Conservation (phyloP, 2,797 vertebrate genomes). For the Gymnoscopelus microlampas region DNA sequence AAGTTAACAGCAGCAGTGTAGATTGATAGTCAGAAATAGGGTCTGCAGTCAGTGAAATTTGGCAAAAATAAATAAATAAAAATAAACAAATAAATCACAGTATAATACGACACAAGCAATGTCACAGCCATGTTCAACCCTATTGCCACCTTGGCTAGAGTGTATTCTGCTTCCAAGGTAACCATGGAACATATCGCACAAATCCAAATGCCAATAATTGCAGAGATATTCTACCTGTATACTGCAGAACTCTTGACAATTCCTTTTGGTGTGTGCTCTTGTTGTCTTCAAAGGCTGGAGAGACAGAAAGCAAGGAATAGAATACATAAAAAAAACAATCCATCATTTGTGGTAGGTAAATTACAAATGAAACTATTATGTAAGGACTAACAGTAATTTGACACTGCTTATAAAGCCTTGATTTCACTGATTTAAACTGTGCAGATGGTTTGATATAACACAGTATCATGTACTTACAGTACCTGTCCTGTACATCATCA, state of each 20-base stretch:
- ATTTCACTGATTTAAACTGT: neutral
- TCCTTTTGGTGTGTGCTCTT: neutral
- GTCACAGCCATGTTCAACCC: neutral
- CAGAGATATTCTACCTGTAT: slow-evolving; percentile 8
- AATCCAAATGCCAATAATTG: neutral
- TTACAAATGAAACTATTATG: slow-evolving; percentile 1
- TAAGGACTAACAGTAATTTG: neutral
- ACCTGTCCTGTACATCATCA: neutral
- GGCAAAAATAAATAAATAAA: too few species aligned
- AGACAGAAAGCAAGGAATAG: slow-evolving; percentile 2
- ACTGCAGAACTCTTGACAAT: neutral
- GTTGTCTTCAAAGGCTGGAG: neutral
- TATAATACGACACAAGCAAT: neutral
- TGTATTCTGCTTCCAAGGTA: neutral
- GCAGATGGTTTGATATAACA: neutral
- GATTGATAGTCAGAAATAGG: too few species aligned
- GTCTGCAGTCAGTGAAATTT: too few species aligned
- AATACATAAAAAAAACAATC: neutral
- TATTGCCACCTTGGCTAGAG: neutral
- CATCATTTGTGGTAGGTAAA: neutral
- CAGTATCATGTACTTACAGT: slow-evolving; percentile 18
- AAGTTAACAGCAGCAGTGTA: too few species aligned
- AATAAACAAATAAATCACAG: too few species aligned
- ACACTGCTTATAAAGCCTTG: neutral
- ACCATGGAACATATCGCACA: neutral